Evolutionary conservation across 2,113 vertebrate genomes (phyloP), one percentile per base, ranked within the genome.

Genomic region (Marcusenius ussheri): DNA sequence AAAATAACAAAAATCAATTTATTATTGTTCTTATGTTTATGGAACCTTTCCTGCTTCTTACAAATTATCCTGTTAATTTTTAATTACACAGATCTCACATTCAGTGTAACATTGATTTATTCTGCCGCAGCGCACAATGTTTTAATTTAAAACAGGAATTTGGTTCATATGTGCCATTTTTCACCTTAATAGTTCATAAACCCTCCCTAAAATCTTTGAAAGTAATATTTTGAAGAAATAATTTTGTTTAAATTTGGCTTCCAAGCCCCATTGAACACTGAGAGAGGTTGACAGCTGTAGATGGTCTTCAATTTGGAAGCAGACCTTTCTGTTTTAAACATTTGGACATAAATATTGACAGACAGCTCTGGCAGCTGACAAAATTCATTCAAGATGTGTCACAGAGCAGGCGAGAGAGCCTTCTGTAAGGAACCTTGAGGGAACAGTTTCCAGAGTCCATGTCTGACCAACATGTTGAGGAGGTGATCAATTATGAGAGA

Each of bases 271-370:
- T 19, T 56, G 87, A 88, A 88, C 24, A 42, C 17, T 87, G 47
- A 53, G 49, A 51, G 31, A 88, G 35, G 27, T 7, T 88, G 87
- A 58, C 87, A 88, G 53, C 87, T 88, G 31, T 62, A 88, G 58
- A 88, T 27, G 27, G 53, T 62, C 87, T 58, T 88, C 53, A 58
- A 39, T 88, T 88, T 58, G 13, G 27, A n/a, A 51, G 31, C 31
- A 51, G 42, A 19, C n/a, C 51, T 58, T 58, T 88, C 53, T 50
- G 53, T 88, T 88, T 88, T 62, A 88, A 88, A 58, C 31, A 88
- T 88, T 88, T 88, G 50, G 85, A 87, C 46, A 13, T 87, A 87
- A 50, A 87, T 87, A 87, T 53, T 87, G 85, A 87, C 85, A 53
- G 85, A 87, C 85, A 51, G 24, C 11, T 50, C 42, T 87, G 85